A percentile compares a stretch with the other conserved stretches of the same genome.
phyloP scores from a whole-genome alignment of 2,113 vertebrate genomes.

The Phyllostomus discolor region DNA sequence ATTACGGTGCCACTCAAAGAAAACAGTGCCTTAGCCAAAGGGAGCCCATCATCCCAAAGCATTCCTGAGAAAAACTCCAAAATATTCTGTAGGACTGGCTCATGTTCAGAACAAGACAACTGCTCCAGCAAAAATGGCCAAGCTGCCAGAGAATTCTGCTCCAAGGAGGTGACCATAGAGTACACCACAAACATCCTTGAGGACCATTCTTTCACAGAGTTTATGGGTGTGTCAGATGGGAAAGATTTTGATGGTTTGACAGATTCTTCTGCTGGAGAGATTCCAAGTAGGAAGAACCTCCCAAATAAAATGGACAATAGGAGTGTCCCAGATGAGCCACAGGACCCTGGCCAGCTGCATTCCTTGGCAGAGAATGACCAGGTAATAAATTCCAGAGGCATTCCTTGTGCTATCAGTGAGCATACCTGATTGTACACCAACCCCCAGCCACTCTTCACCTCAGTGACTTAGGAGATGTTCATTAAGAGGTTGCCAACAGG shows the following conservation, averaged over 20 bases:
- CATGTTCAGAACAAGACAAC: constrained; percentile 51
- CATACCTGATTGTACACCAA: not conserved
- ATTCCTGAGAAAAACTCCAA: constrained; percentile 58
- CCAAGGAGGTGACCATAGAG: constrained; percentile 75
- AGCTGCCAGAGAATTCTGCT: constrained; percentile 65
- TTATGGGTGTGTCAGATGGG: constrained; percentile 92
- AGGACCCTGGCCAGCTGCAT: not conserved
- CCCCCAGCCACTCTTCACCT: constrained; percentile 61
- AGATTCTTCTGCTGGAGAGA: constrained; percentile 58
- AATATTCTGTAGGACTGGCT: constrained; percentile 64
- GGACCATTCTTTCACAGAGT: constrained; percentile 91
- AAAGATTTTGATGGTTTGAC: constrained; percentile 82
- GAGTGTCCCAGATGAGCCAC: not conserved
- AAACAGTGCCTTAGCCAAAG: constrained; percentile 85
- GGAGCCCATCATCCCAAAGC: constrained; percentile 61
- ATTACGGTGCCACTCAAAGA: constrained; percentile 66
- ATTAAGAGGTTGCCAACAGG: constrained; percentile 74
- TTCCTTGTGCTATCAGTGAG: not conserved
- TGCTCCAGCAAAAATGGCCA: constrained; percentile 53
- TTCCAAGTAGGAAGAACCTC: constrained; percentile 9
- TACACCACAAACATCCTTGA: constrained; percentile 76
- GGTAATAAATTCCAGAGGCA: not conserved
- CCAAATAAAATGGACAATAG: constrained; percentile 1
- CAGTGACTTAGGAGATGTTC: constrained; percentile 47
- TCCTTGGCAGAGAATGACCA: constrained; percentile 15